Evolutionary conservation across 2,797 vertebrate species (phyloP).

Genomic region (Sciaenops ocellatus): DNA sequence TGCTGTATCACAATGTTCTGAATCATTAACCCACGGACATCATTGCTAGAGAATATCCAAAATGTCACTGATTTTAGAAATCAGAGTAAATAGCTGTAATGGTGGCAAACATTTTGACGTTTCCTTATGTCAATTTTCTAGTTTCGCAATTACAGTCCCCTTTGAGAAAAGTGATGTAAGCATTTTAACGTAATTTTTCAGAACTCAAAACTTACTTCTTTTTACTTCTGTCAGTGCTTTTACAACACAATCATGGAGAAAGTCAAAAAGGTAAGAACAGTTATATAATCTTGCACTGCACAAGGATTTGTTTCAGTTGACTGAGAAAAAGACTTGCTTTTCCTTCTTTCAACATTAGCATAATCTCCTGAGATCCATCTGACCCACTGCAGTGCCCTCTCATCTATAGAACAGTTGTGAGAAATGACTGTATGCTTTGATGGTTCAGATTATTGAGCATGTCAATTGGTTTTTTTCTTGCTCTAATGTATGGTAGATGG

Average conservation of each 20-base stretch:
- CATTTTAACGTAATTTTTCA: slow-evolving; percentile 10
- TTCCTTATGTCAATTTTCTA: slow-evolving; percentile 8
- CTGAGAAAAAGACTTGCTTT: slow-evolving; percentile 70
- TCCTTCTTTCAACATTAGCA: slow-evolving; percentile 74
- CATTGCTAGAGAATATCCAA: not conserved
- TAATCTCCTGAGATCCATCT: slow-evolving; percentile 77
- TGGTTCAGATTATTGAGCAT: slow-evolving; percentile 65
- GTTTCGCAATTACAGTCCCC: not conserved
- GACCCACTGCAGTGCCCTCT: slow-evolving; percentile 66
- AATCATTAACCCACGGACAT: slow-evolving; percentile 1
- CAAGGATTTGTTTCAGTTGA: slow-evolving; percentile 77
- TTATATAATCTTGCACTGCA: slow-evolving; percentile 68
- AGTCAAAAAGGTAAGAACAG: slow-evolving; percentile 59
- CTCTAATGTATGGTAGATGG: slow-evolving; percentile 45
- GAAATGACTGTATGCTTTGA: slow-evolving; percentile 68
- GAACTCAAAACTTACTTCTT: slow-evolving; percentile 33
- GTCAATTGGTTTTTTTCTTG: slow-evolving; percentile 58
- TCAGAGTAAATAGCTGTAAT: slow-evolving; percentile 17
- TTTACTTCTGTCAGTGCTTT: slow-evolving; percentile 44
- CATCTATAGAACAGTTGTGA: slow-evolving; percentile 59
- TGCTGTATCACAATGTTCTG: not conserved
- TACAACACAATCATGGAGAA: slow-evolving; percentile 55
- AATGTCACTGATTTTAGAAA: slow-evolving; percentile 18
- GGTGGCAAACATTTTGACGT: slow-evolving; percentile 21
- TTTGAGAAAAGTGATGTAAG: slow-evolving; percentile 27